These are phyloP conservation scores for Papilio helenus DNA, from an alignment of 1,140 invertebrate genomes.

Conservation along the genomic window DNA sequence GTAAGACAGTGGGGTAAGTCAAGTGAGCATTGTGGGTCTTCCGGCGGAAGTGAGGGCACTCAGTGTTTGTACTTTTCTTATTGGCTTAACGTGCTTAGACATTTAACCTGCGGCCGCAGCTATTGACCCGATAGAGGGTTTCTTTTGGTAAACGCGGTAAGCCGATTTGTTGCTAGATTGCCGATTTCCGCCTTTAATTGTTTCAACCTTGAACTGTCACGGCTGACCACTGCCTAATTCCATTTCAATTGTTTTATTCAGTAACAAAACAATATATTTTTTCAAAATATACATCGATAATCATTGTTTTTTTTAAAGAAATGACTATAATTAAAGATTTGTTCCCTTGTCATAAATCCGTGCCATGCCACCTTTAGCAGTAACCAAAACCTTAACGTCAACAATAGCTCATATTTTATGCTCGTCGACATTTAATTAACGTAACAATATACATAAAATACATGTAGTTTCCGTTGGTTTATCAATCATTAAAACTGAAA, in stretches of 20 bases:
- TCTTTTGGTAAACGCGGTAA: conserved; percentile 67
- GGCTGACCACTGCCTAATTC: neutral
- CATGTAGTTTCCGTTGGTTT: conserved; percentile 43
- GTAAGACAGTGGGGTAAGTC: conserved; percentile 79
- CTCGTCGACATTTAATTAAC: conserved; percentile 43
- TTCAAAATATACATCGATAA: neutral
- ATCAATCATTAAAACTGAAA: conserved; percentile 64
- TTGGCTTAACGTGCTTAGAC: conserved; percentile 75
- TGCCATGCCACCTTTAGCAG: neutral
- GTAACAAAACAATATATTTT: neutral
- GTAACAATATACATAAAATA: conserved; percentile 49
- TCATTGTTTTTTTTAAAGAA: neutral
- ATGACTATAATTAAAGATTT: neutral
- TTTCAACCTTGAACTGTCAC: conserved; percentile 28
- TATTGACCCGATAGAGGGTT: conserved; percentile 80
- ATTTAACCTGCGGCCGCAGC: conserved; percentile 75
- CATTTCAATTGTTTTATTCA: neutral
- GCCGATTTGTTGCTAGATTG: conserved; percentile 36
- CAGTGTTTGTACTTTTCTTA: conserved; percentile 81
- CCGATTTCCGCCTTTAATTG: conserved; percentile 35
- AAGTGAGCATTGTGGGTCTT: conserved; percentile 78
- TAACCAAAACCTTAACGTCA: conserved; percentile 16
- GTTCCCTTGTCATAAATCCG: neutral
- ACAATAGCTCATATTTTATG: conserved; percentile 26
- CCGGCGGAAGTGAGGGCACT: conserved; percentile 76